Evolutionary conservation across 2,888 invertebrate genomes (phyloP).

Genomic region (Clitarchus hookeri): DNA sequence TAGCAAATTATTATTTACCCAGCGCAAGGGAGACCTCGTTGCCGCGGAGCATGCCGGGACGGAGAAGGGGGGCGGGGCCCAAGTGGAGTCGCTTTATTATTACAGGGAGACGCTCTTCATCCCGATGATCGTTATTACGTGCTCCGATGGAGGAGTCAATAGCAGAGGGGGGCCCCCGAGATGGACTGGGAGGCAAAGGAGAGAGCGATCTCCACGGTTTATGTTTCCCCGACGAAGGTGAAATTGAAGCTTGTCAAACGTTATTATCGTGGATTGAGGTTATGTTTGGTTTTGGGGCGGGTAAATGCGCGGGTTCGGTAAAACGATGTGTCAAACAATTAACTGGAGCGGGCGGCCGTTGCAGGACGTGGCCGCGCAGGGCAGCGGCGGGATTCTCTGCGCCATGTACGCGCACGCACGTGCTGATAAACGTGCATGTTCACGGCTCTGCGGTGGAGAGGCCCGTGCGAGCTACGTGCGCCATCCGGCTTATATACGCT

Average conservation of each 20-base stretch:
- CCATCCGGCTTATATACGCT: no score
- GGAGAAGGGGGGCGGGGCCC: not conserved
- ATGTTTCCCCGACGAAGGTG: constrained; percentile 15
- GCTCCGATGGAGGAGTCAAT: constrained; percentile 14
- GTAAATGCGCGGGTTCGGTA: not conserved
- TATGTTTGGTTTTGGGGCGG: not conserved
- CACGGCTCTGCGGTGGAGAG: no score
- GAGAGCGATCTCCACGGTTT: not conserved
- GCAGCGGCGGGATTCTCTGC: no score
- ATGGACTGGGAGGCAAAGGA: no score
- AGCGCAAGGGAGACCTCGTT: not conserved
- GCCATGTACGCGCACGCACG: no score
- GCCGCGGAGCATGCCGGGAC: not conserved
- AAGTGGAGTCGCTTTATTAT: constrained; percentile 15
- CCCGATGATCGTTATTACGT: constrained; percentile 20
- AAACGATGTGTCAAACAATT: constrained; percentile 26
- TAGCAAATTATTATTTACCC: constrained; percentile 25
- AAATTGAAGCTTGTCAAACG: constrained; percentile 25
- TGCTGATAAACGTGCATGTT: no score
- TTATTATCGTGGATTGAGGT: constrained; percentile 24
- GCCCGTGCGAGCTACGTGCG: no score
- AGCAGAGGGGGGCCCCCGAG: not conserved
- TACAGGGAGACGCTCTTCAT: constrained; percentile 10
- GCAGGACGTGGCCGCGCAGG: no score
- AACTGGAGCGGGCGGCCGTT: constrained; percentile 31